phyloP scores from a whole-genome alignment of 2,797 vertebrate species.

The Saxicola maurus region DNA sequence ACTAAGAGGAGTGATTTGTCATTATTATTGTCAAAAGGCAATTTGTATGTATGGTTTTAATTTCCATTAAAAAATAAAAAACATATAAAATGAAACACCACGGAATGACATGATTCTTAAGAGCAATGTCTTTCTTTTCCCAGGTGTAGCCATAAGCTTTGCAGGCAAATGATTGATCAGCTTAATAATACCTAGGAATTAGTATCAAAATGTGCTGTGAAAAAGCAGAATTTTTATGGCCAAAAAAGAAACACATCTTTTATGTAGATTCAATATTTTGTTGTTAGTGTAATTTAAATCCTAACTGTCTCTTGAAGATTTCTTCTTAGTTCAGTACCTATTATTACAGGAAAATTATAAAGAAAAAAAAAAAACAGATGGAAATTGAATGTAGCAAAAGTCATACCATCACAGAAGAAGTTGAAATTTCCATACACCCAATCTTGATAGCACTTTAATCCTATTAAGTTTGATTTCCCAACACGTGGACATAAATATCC shows the following conservation, averaged over 20 bases:
- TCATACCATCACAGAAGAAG: background rate
- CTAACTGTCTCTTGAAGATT: background rate
- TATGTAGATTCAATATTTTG: background rate
- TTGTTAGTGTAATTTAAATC: background rate
- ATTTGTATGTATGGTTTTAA: background rate
- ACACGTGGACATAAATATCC: background rate
- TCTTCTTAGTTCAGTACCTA: background rate
- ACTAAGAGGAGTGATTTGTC: background rate
- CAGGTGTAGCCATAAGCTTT: background rate
- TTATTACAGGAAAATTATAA: background rate
- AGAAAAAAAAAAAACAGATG: background rate
- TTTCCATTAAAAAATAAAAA: background rate
- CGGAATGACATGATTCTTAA: background rate
- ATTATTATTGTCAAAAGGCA: background rate
- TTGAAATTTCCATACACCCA: background rate
- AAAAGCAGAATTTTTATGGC: background rate
- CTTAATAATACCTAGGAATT: background rate
- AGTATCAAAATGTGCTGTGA: background rate
- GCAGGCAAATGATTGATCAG: background rate
- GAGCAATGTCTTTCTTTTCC: background rate
- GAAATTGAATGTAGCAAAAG: background rate
- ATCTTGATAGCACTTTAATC: background rate
- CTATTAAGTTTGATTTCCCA: background rate
- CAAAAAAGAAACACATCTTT: background rate
- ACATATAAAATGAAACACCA: accelerated